phyloP scores from a whole-genome alignment of 2,888 invertebrate genomes.

The Brachyptera risi region DNA sequence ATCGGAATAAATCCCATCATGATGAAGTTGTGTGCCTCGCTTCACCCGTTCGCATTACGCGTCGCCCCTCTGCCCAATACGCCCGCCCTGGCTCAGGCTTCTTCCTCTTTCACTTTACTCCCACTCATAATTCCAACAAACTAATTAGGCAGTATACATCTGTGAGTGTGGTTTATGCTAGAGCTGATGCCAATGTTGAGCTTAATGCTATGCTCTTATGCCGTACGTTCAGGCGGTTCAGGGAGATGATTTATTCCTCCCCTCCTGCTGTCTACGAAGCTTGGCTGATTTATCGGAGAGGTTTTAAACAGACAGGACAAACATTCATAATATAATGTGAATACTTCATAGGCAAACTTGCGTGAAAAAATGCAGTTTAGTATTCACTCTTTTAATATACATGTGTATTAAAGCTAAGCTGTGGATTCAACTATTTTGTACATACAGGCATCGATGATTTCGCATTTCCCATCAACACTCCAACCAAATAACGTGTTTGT shows the following conservation, averaged over 20 bases:
- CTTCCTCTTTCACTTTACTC: neutral
- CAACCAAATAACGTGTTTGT: no score
- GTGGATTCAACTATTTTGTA: no score
- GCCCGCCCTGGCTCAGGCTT: no score
- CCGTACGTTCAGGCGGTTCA: neutral
- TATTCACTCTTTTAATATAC: no score
- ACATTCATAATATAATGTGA: conserved; percentile 10
- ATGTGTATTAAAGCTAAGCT: no score
- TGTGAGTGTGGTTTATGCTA: conserved; percentile 15
- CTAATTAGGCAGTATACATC: conserved; percentile 24
- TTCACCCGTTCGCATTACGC: no score
- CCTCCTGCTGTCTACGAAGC: conserved; percentile 22
- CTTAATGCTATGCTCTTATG: neutral
- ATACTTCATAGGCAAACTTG: neutral
- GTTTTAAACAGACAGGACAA: conserved; percentile 16
- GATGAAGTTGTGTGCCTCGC: no score
- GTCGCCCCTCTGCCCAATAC: no score
- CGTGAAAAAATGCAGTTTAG: neutral
- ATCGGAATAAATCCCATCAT: no score
- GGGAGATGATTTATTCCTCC: conserved; percentile 27
- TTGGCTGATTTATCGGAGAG: conserved; percentile 25
- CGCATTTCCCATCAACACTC: no score
- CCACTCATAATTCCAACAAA: conserved; percentile 25
- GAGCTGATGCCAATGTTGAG: neutral
- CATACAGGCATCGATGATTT: no score